Percentiles rank a stretch among this genome's conserved stretches.
Evolutionary conservation across 2,797 vertebrate species (phyloP).

Genomic region (Alosa sapidissima): DNA sequence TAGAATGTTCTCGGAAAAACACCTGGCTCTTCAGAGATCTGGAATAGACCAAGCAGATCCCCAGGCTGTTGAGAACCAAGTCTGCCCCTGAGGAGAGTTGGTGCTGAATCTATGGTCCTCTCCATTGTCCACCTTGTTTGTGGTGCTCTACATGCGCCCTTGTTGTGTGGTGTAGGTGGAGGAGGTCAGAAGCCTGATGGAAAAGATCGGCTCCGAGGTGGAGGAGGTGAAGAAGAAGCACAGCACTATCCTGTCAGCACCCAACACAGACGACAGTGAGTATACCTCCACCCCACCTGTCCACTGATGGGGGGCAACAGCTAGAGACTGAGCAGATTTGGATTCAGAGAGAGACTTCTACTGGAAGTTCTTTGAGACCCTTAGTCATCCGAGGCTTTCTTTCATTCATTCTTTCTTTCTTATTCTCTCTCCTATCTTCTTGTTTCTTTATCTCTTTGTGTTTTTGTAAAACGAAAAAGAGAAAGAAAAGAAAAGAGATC

Average conservation of each 20-base stretch:
- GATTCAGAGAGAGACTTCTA: background rate
- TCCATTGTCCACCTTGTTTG: background rate
- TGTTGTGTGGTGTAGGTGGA: conserved; percentile 78
- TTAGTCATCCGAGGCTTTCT: background rate
- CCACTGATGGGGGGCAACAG: background rate
- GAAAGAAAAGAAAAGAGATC: background rate
- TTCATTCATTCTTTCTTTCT: conserved; percentile 37
- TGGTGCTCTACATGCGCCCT: background rate
- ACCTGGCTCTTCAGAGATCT: background rate
- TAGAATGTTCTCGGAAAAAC: background rate
- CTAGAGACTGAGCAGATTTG: background rate
- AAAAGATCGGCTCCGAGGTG: conserved; percentile 83
- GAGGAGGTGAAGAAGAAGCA: conserved; percentile 92
- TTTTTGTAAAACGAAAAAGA: background rate
- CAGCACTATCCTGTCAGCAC: conserved; percentile 91
- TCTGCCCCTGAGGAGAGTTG: background rate
- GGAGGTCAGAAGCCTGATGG: conserved; percentile 81
- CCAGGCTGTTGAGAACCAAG: too few relatives aligned
- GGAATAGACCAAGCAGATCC: background rate
- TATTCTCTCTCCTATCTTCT: conserved; percentile 10
- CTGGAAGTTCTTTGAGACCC: background rate
- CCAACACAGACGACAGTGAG: conserved; percentile 91
- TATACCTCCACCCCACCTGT: conserved; percentile 14
- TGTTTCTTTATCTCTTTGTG: conserved; percentile 26
- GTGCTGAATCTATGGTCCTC: background rate